These are phyloP conservation scores for Nothobranchius kuhntae DNA, from an alignment of 2,113 vertebrate species.

Conservation along the genomic window DNA sequence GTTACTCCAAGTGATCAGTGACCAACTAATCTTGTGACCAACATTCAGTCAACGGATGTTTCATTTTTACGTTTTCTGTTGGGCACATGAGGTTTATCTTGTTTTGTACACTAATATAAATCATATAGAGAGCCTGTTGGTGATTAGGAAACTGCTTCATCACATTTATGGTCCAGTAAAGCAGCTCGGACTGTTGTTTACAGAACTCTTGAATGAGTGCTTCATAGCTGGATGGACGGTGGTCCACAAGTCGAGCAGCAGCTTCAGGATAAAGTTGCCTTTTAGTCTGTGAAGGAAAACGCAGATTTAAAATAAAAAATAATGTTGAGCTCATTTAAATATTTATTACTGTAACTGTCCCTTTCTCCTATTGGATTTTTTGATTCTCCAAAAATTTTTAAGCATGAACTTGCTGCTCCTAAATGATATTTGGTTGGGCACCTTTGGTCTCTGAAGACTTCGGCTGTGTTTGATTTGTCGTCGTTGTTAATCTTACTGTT, in stretches of 20 bases:
- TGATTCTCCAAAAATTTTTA: neutral
- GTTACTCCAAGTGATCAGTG: neutral
- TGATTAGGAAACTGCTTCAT: neutral
- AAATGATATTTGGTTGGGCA: neutral
- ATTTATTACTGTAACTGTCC: neutral
- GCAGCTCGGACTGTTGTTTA: neutral
- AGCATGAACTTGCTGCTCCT: neutral
- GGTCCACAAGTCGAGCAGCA: neutral
- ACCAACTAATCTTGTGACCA: neutral
- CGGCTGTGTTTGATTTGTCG: neutral
- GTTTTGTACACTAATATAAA: constrained; percentile 1
- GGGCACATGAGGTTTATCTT: neutral
- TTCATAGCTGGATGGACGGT: neutral
- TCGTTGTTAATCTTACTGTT: neutral
- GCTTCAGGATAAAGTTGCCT: neutral
- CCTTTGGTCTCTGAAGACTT: neutral
- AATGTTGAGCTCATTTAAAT: neutral
- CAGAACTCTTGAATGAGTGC: neutral
- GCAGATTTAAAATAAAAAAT: no score
- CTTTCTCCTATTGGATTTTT: neutral
- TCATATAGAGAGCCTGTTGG: neutral
- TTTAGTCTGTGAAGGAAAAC: neutral
- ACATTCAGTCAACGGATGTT: no score
- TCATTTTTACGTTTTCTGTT: neutral
- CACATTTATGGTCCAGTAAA: neutral